These are phyloP conservation scores for Axinella damicornis DNA, from an alignment of 37 sponge, comb jelly and placozoan species.

Conservation along the genomic window DNA sequence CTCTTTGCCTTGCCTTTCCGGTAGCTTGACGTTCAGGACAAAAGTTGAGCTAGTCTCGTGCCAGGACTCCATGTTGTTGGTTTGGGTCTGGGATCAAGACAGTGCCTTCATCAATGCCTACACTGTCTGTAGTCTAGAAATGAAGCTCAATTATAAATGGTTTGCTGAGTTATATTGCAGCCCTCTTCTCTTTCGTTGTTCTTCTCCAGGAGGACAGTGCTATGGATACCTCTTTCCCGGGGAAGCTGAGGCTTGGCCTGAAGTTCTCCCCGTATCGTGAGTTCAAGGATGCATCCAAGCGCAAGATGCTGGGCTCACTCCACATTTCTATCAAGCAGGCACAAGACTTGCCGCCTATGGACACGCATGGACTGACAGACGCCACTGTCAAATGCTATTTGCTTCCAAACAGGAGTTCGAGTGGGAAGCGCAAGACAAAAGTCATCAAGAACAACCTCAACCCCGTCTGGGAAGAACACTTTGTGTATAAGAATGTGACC, in stretches of 20 bases:
- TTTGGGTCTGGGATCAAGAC: too few species aligned
- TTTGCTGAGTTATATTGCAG: too few species aligned
- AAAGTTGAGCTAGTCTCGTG: too few species aligned
- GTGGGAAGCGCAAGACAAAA: conserved; percentile 61
- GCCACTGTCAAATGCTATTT: conserved; percentile 52
- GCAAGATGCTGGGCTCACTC: conserved; percentile 17
- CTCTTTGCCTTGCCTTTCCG: too few species aligned
- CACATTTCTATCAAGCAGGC: conserved; percentile 54
- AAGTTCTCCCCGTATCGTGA: background rate
- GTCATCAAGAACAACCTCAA: conserved; percentile 46
- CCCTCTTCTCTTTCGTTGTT: too few species aligned
- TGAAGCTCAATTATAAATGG: too few species aligned
- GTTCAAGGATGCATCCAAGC: too few species aligned
- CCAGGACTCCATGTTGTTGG: too few species aligned
- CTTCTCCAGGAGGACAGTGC: too few species aligned
- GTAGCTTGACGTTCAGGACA: too few species aligned
- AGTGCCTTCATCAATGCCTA: too few species aligned
- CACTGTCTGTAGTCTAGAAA: too few species aligned
- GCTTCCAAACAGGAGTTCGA: conserved; percentile 32
- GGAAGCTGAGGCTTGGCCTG: background rate
- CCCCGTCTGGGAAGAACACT: conserved; percentile 68
- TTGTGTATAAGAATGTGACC: conserved; percentile 17
- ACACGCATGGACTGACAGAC: conserved; percentile 18
- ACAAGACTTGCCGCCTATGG: conserved; percentile 25
- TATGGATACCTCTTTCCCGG: background rate